Evolutionary conservation across 2,797 vertebrate genomes (phyloP).

Genomic region (Enteromius anoplus): DNA sequence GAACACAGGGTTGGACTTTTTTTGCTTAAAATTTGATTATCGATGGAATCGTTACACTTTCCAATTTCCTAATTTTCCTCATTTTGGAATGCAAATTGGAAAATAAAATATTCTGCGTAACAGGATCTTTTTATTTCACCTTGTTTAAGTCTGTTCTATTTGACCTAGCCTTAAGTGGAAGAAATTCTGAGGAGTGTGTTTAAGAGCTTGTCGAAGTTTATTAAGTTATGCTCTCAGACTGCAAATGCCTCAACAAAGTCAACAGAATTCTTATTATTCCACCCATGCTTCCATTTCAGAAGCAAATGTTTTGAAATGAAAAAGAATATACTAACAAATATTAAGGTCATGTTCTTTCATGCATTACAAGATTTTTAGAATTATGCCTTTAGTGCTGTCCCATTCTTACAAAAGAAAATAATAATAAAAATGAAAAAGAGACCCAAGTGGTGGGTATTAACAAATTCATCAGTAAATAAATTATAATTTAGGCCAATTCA

Average conservation of each 20-base stretch:
- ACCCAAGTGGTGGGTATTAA: background rate
- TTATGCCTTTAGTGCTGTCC: background rate
- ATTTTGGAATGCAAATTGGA: constrained; percentile 27
- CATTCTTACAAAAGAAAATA: background rate
- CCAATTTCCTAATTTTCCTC: constrained; percentile 51
- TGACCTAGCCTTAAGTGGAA: constrained; percentile 46
- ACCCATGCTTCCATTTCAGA: constrained; percentile 29
- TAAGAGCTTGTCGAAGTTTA: constrained; percentile 48
- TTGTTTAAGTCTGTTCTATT: constrained; percentile 7
- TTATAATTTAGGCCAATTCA: constrained; percentile 12
- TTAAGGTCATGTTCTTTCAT: constrained; percentile 31
- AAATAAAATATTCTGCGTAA: constrained; percentile 1
- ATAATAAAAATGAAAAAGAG: background rate
- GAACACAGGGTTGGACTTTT: constrained; percentile 59
- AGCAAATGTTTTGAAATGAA: constrained; percentile 13
- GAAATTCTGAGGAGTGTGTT: constrained; percentile 21
- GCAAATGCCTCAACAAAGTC: constrained; percentile 15
- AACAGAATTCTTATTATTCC: constrained; percentile 37
- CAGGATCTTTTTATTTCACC: background rate
- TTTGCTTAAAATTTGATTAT: constrained; percentile 68
- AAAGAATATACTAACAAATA: constrained; percentile 23
- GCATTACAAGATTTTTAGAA: constrained; percentile 21
- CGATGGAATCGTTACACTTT: constrained; percentile 70
- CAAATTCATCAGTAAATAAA: constrained; percentile 1
- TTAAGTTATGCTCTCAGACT: constrained; percentile 26